Evolutionary conservation across 2,888 invertebrate genomes (phyloP), one percentile per base, ranked within the genome.

Genomic region (Mythimna ferrago): DNA sequence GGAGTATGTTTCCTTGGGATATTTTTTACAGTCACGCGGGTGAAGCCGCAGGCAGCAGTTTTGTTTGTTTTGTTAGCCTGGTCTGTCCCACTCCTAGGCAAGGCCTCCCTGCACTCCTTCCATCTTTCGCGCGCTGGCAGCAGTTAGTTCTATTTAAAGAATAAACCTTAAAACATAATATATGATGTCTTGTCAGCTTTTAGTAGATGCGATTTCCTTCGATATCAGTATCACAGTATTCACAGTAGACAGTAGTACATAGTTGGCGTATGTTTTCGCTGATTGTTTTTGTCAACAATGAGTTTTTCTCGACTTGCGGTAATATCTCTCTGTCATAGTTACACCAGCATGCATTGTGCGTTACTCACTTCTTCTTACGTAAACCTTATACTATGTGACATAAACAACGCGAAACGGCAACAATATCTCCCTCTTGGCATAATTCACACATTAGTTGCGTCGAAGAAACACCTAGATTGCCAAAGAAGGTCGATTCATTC

Each of bases 401-500:
- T 73, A 77, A 73, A 84, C 57, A 57, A 68, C 60, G 67, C 73
- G 72, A 64, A 75, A 73, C 32, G 32, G 67, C 66, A 64, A 71
- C 70, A 76, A 73, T 77, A 73, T 82, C 73, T 74, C 64, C 44
- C 19, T 61, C 56, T 63, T 76, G 68, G 58, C 71, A 71, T 71
- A 76, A 69, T 35, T 75, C 76, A 71, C 72, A 79, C 74, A 54
- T 69, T 32, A 54, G 66, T 71, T 73, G 57, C 26, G 64, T 54
- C 51, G 44, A 76, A 84, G 72, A 73, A 77, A 63, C 32, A 70
- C 53, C 26, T 72, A 84, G 48, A 48, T 48, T 48, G 48, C 48
- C 48, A 48, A 48, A 48, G 81, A 79, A 85, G 82, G 77, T 75
- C 76, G 73, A 84, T 83, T 82, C 76, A 79, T 77, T 70, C 68